Evolutionary conservation across 2,113 vertebrate species (phyloP).

Genomic region (Clupea harengus): DNA sequence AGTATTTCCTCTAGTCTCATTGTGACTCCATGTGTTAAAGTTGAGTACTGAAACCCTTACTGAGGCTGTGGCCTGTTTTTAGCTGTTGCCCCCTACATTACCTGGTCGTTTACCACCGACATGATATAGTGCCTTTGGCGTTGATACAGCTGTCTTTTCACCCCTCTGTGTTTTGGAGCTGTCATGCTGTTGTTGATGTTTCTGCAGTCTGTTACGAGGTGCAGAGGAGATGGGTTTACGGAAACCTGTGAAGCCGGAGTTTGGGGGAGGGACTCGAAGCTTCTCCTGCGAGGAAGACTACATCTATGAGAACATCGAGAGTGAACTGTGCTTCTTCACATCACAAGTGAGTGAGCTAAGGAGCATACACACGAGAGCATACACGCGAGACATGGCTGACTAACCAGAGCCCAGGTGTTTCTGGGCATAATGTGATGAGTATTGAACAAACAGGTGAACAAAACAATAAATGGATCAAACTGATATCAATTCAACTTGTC

Average conservation of each 20-base stretch:
- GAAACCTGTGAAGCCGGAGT: slow-evolving; percentile 88
- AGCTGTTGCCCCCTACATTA: not conserved
- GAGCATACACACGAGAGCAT: not conserved
- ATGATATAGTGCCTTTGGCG: not conserved
- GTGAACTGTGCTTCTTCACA: slow-evolving; percentile 91
- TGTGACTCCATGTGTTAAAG: not conserved
- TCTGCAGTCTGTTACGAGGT: slow-evolving; percentile 84
- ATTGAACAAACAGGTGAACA: not conserved
- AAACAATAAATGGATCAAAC: not conserved
- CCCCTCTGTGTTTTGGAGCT: too few species aligned
- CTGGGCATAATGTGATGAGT: not conserved
- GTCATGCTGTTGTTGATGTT: slow-evolving; percentile 4
- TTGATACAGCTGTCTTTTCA: too few species aligned
- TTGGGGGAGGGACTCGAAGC: slow-evolving; percentile 83
- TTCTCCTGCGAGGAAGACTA: slow-evolving; percentile 97
- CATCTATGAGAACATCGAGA: slow-evolving; percentile 97
- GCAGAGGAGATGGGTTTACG: slow-evolving; percentile 90
- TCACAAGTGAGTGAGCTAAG: slow-evolving; percentile 79
- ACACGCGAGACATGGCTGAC: not conserved
- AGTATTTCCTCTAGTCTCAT: not conserved
- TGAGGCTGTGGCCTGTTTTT: not conserved
- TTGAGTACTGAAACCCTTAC: not conserved
- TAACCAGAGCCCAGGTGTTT: not conserved
- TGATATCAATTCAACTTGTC: not conserved
- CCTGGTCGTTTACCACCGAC: not conserved